Conservation (phyloP, 2,113 vertebrate genomes). For the Aegithalos caudatus region DNA sequence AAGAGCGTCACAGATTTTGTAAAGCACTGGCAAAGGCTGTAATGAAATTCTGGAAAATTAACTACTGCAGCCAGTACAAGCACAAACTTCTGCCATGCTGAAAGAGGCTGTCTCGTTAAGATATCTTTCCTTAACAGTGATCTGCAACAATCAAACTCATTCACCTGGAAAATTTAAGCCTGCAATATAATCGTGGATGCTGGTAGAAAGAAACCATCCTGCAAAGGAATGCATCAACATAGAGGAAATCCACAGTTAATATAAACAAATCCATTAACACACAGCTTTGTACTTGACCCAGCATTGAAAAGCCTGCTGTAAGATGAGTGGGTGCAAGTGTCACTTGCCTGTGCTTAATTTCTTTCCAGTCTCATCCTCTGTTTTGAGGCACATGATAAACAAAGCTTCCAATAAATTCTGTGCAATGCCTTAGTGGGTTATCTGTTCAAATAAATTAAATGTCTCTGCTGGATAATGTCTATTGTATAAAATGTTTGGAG, state of each 20-base stretch:
- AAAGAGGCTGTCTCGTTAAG: not conserved
- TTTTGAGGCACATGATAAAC: not conserved
- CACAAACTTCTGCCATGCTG: not conserved
- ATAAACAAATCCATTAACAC: not conserved
- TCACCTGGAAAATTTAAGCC: not conserved
- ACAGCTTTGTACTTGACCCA: not conserved
- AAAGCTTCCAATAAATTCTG: not conserved
- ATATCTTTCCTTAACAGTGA: not conserved
- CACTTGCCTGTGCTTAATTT: not conserved
- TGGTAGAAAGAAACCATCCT: not conserved
- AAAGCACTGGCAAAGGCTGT: conserved; percentile 53
- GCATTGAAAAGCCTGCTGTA: not conserved
- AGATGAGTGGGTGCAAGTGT: not conserved
- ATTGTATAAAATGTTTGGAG: not conserved
- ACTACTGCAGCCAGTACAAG: conserved; percentile 23
- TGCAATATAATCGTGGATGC: not conserved
- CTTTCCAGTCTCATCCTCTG: not conserved
- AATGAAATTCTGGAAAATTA: conserved; percentile 42
- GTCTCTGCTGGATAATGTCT: not conserved
- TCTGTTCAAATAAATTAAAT: not conserved
- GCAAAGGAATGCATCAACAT: not conserved
- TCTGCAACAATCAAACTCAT: not conserved
- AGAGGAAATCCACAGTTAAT: not conserved
- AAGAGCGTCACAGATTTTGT: conserved; percentile 37
- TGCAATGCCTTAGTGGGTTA: not conserved